Conservation (phyloP, 2,888 invertebrate species). For the Amphipoea oculea region DNA sequence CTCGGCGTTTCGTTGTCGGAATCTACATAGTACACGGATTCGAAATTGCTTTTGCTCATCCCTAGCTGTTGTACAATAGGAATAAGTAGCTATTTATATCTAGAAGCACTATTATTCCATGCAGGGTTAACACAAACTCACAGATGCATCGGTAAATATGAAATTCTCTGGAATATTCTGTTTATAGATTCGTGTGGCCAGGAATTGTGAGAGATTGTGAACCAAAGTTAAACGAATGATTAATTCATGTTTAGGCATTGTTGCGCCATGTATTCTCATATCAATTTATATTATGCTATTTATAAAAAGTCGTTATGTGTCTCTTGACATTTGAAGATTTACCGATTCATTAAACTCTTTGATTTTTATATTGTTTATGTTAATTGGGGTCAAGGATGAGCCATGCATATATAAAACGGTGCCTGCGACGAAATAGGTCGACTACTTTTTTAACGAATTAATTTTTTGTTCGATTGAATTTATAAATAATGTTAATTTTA, state of each 20-base stretch:
- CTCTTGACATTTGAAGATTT: conserved; percentile 15
- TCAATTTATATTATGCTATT: conserved; percentile 4
- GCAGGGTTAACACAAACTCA: conserved; percentile 7
- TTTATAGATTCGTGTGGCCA: conserved; percentile 17
- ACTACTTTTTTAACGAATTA: background rate
- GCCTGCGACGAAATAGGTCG: background rate
- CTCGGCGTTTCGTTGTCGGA: conserved; percentile 34
- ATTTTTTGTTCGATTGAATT: background rate
- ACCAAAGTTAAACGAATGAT: conserved; percentile 36
- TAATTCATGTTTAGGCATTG: conserved; percentile 48
- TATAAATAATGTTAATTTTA: background rate
- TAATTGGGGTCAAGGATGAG: conserved; percentile 26
- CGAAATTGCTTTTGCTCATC: conserved; percentile 44
- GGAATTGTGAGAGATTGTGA: conserved; percentile 23
- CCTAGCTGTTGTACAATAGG: conserved; percentile 33
- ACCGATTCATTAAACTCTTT: conserved; percentile 18
- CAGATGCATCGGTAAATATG: conserved; percentile 36
- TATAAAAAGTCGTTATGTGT: conserved; percentile 4
- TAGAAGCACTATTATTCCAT: conserved; percentile 14
- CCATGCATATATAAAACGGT: background rate
- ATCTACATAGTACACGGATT: conserved; percentile 48
- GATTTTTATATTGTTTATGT: background rate
- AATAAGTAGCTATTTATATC: conserved; percentile 35
- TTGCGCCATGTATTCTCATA: conserved; percentile 13
- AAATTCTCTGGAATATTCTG: conserved; percentile 27